These are phyloP conservation scores for Philhelius pedissequus DNA, from an alignment of 2,888 invertebrate species.

Conservation along the genomic window DNA sequence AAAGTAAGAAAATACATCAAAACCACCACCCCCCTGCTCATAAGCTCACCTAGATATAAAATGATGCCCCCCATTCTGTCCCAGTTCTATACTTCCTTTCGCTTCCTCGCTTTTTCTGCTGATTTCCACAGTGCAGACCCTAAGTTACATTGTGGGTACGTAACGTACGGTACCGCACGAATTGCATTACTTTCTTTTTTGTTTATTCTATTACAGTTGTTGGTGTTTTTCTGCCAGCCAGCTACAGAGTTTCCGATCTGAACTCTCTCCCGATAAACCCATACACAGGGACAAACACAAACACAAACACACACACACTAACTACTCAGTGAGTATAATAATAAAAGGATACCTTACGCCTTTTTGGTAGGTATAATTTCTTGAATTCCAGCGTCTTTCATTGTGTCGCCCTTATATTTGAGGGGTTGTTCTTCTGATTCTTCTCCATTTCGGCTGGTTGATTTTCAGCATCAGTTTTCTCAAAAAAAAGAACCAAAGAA, in stretches of 20 bases:
- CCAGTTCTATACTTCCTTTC: conserved; percentile 18
- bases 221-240: conserved; percentile 12
- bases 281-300: too few species aligned
- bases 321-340: neutral
- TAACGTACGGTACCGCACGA: neutral
- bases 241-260: conserved; percentile 1
- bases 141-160: neutral
- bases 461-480: conserved; percentile 3
- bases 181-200: conserved; percentile 44
- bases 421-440: conserved; percentile 28
- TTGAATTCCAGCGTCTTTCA: conserved; percentile 22
- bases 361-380: conserved; percentile 55
- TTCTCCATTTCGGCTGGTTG: neutral
- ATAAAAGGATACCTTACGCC: conserved; percentile 52
- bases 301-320: conserved; percentile 5
- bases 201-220: conserved; percentile 55
- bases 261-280: conserved; percentile 35
- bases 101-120: conserved; percentile 15
- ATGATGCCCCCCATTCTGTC: conserved; percentile 30
- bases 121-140: conserved; percentile 11
- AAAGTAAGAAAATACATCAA: neutral
- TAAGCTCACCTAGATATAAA: conserved; percentile 30
- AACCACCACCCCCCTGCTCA: neutral
- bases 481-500: neutral
- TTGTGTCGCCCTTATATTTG: conserved; percentile 21